Conservation (phyloP, 1,140 invertebrate genomes). For the Charaxes varanes region DNA sequence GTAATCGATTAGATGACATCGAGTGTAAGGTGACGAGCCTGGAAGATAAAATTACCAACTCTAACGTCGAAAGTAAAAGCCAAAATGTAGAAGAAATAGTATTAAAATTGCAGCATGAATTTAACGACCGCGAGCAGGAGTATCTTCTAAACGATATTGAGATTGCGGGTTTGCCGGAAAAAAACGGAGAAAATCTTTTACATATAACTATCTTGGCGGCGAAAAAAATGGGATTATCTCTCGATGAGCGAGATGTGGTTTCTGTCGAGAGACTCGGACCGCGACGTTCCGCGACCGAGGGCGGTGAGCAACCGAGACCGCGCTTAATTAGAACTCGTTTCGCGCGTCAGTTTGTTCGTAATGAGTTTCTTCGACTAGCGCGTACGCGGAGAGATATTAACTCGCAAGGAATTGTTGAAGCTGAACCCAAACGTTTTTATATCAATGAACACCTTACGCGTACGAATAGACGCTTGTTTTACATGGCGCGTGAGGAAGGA, state of each 20-base stretch:
- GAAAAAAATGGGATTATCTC: constrained; percentile 5
- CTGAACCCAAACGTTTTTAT: too few relatives aligned
- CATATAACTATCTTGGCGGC: constrained; percentile 8
- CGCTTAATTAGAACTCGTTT: too few relatives aligned
- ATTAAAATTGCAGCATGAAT: constrained; percentile 5
- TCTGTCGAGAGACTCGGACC: constrained; percentile 5
- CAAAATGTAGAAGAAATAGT: background rate
- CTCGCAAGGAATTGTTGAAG: too few relatives aligned
- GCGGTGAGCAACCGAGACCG: too few relatives aligned
- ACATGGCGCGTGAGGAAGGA: too few relatives aligned
- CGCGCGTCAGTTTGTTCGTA: too few relatives aligned
- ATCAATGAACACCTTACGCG: too few relatives aligned
- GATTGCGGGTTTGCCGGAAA: constrained; percentile 12
- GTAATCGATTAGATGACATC: too few relatives aligned
- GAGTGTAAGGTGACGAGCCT: background rate
- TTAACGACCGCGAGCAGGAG: constrained; percentile 27
- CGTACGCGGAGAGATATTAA: too few relatives aligned
- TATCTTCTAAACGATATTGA: constrained; percentile 17
- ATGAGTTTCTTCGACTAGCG: too few relatives aligned
- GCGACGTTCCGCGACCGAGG: too few relatives aligned
- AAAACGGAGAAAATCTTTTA: constrained; percentile 6
- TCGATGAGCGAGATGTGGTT: constrained; percentile 7
- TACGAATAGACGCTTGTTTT: too few relatives aligned
- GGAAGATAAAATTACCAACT: constrained; percentile 3
- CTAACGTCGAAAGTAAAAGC: background rate